phyloP scores from a whole-genome alignment of 2,113 vertebrate species.

The Isurus oxyrinchus region DNA sequence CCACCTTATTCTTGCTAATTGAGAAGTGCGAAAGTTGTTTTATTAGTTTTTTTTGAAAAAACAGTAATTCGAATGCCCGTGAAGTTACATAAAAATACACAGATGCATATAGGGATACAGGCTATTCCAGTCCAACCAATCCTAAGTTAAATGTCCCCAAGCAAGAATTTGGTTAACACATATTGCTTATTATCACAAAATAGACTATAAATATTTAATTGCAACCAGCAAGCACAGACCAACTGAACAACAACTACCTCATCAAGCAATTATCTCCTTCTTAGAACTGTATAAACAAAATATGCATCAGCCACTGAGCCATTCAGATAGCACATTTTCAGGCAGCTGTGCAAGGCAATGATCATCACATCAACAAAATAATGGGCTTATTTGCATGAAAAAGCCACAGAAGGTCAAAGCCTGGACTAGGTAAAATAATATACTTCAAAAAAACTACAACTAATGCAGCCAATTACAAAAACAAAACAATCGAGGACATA shows the following conservation, averaged over 20 bases:
- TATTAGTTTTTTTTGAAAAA: neutral
- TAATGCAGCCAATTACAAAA: neutral
- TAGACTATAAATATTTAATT: conserved; percentile 19
- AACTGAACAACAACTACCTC: neutral
- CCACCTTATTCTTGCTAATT: neutral
- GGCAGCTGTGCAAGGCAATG: neutral
- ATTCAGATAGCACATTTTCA: neutral
- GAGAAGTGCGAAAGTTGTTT: no score
- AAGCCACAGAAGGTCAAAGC: neutral
- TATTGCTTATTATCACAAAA: neutral
- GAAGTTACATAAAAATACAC: neutral
- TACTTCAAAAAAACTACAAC: neutral
- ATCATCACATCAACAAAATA: neutral
- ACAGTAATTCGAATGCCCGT: neutral
- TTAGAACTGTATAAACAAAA: neutral
- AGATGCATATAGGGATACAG: neutral
- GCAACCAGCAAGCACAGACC: neutral
- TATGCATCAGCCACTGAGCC: neutral
- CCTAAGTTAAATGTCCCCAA: neutral
- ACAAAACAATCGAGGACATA: neutral
- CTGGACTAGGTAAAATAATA: neutral
- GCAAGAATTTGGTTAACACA: neutral
- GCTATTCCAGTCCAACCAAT: neutral
- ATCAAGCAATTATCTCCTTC: conserved; percentile 10
- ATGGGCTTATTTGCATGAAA: neutral